Base-by-base conservation (phyloP, 2,888 invertebrate genomes). In the Galeopsomyia nigrocyanea region DNA sequence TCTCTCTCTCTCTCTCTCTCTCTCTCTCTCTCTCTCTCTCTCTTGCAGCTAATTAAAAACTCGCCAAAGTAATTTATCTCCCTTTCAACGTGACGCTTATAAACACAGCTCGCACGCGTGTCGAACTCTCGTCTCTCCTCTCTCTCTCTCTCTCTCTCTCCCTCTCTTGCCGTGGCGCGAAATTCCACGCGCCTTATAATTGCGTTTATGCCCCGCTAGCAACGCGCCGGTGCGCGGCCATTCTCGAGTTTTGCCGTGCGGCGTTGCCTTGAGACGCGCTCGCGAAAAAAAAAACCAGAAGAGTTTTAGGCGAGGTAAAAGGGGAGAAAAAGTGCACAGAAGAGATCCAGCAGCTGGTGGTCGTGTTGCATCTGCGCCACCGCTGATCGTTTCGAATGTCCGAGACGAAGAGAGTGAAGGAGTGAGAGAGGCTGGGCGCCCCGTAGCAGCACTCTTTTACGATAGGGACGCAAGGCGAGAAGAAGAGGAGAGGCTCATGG, bases 121-220 rank as follows among this genome's bases (percentile, higher is more conserved):
- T 70, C 58, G 68, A 67, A 65, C 56, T 22, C 50, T 31, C 17
- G 13, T 53, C 17, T 49, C 31, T 14, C 26, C 26, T 26, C 26
- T 26, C 26, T 26, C 26, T 26, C 26, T n/a, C 26, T 26, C 26
- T 26, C 26, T 26, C 26, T 26, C 26, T 26, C 26, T 26, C 26
- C 5, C 26, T 26, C 26, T 26, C 26, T 26, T 5, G 3, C 19
- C 16, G 14, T 17, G 62, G 71, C 62, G 72, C 60, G 64, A 68
- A 73, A 73, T 73, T 73, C 73, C 68, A 60, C 68, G 51, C 47
- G 68, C 49, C 64, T 68, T 58, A 56, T 73, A 68, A 73, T 73
- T 73, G 68, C 73, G 68, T 67, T 62, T 57, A 65, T 65, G 67
- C 60, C 60, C 63, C 13, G 13, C 53, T 16, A 56, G 14, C 21